Evolutionary conservation across 2,797 vertebrate species (phyloP).

Genomic region (Neosilurus mollespiculum): DNA sequence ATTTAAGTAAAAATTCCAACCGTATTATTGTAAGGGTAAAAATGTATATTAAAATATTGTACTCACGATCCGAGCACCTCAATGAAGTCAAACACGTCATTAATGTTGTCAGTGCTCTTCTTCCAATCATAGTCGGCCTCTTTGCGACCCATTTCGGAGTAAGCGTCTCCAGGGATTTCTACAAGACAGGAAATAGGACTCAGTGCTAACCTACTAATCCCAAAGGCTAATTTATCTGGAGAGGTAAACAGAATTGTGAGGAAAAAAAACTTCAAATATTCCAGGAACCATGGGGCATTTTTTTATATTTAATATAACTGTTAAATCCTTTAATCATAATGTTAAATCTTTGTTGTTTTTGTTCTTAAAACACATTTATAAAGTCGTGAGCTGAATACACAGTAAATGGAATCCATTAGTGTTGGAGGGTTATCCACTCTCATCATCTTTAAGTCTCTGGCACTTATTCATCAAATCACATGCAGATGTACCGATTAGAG

Average conservation of each 20-base stretch:
- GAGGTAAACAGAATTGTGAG: background rate
- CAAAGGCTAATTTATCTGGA: background rate
- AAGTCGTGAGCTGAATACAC: background rate
- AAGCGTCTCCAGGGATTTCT: constrained; percentile 75
- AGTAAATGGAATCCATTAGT: background rate
- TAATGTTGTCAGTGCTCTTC: constrained; percentile 90
- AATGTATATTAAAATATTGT: background rate
- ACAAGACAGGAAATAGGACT: constrained; percentile 3
- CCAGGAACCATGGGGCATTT: background rate
- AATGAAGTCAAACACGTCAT: constrained; percentile 91
- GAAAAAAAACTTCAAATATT: constrained; percentile 19
- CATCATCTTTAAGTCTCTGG: constrained; percentile 11
- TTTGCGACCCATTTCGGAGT: constrained; percentile 85
- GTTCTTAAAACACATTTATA: background rate
- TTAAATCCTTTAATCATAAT: background rate
- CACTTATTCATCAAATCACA: background rate
- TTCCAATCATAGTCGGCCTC: constrained; percentile 84
- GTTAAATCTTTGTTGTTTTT: background rate
- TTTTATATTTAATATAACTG: background rate
- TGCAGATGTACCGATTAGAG: background rate
- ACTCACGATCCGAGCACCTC: constrained; percentile 95
- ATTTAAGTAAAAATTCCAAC: background rate
- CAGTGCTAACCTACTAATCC: background rate
- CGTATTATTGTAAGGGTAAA: background rate
- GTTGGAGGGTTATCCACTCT: background rate